Evolutionary conservation across 2,113 vertebrate genomes (phyloP).

Genomic region (Myanophis thanlyinensis): DNA sequence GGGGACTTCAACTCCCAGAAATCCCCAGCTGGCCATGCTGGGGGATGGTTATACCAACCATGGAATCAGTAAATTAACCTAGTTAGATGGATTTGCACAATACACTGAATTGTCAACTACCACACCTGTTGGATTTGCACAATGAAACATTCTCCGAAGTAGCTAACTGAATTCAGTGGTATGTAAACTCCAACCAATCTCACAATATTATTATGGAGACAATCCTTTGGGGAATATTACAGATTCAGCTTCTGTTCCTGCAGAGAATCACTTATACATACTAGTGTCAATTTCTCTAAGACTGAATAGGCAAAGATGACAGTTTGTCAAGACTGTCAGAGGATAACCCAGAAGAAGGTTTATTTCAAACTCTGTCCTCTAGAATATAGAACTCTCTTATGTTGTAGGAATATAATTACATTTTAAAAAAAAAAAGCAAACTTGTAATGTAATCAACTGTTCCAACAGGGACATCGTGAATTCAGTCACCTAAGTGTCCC

Average conservation of each 20-base stretch:
- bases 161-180: not conserved
- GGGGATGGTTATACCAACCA: not conserved
- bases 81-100: not conserved
- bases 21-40: not conserved
- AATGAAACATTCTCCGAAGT: not conserved
- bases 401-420: not conserved
- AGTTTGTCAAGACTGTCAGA: not conserved
- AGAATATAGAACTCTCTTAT: not conserved
- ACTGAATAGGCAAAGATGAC: not conserved
- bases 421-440: not conserved
- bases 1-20: not conserved
- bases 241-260: not conserved
- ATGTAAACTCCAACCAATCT: not conserved
- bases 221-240: not conserved
- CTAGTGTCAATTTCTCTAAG: not conserved
- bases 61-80: not conserved
- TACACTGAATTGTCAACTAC: not conserved
- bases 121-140: not conserved
- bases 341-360: not conserved
- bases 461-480: not conserved
- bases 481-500: not conserved
- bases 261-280: not conserved
- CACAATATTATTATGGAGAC: not conserved
- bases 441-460: not conserved
- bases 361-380: not conserved